Evolutionary conservation across 2,797 vertebrate species (phyloP), one percentile per base, ranked within the genome.

Genomic region (Acanthiza pusilla): DNA sequence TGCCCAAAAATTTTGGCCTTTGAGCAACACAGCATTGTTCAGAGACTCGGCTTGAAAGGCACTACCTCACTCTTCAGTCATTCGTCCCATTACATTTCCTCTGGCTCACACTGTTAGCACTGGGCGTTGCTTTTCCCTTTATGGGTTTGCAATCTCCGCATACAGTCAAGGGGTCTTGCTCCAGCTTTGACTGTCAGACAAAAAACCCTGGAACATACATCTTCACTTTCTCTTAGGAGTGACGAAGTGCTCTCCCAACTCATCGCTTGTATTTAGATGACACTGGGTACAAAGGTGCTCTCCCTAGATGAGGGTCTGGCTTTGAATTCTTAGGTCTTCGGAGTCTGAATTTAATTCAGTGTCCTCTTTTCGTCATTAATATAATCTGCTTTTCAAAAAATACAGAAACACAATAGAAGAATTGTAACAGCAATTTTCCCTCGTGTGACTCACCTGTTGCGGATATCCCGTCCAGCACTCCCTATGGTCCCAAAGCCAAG

Each of bases 401-500:
- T 30, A 74, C 3, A 3, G 1, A 45, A 82, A 50, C 42, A 21
- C 23, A 76, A 26, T 3, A 51, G 12, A 20, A n/a, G 25, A 65
- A 12, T 48, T 83, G 2, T 16, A 79, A 61, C 21, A 89, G 50
- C 32, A 67, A 12, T 32, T 51, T 38, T 58, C 26, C 45, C 57
- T 29, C 43, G 7, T 36, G 43, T 21, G 63, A 85, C 98, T 97
- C 94, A 99, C 99, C 98, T 99, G 99, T 34, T 97, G 96, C 7
- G 99, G 99, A 66, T 99, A 99, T 85, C 96, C 98, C 38, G 96
- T 97, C 99, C 99, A 99, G 96, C 98, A 99, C 92, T 98, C 98
- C 12, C 80, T 96, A 0, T 98, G 97, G 75, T 98, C 98, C 99
- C 99, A 99, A 92, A 99, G 96, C 99, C 99, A 99, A 3, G 99